These are phyloP conservation scores for Paralichthys olivaceus DNA, from an alignment of 2,113 vertebrate species.

Conservation along the genomic window DNA sequence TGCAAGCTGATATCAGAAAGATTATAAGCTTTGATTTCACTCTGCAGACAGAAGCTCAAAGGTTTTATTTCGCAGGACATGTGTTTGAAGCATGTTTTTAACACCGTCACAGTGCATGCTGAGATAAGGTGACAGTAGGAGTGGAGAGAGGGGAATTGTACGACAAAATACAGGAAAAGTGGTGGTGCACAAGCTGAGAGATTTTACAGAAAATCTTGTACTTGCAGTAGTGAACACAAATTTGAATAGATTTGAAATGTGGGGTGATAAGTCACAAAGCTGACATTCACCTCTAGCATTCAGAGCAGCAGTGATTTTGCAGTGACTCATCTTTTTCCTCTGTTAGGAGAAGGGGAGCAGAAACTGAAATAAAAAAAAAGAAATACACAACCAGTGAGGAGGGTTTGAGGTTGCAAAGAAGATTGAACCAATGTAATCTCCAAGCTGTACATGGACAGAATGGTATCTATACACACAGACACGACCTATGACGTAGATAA, in stretches of 20 bases:
- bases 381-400: too few relatives aligned
- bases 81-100: constrained; percentile 35
- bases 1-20: constrained; percentile 20
- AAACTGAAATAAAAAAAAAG: background rate
- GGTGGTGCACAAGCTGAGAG: background rate
- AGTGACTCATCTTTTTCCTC: background rate
- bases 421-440: background rate
- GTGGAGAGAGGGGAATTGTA: background rate
- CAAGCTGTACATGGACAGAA: background rate
- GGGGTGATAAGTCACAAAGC: background rate
- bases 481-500: background rate
- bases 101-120: constrained; percentile 21
- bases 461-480: background rate
- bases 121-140: constrained; percentile 39
- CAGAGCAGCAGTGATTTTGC: constrained; percentile 3
- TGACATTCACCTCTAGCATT: background rate
- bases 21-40: constrained; percentile 33
- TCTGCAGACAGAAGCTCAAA: constrained; percentile 23
- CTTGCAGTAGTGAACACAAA: constrained; percentile 14
- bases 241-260: constrained; percentile 5
- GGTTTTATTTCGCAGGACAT: constrained; percentile 34
- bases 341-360: background rate
- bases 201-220: constrained; percentile 9
- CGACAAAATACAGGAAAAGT: constrained; percentile 4
- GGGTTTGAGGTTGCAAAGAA: too few relatives aligned